Evolutionary conservation across 2,113 vertebrate species (phyloP).

Genomic region (Heteronetta atricapilla): DNA sequence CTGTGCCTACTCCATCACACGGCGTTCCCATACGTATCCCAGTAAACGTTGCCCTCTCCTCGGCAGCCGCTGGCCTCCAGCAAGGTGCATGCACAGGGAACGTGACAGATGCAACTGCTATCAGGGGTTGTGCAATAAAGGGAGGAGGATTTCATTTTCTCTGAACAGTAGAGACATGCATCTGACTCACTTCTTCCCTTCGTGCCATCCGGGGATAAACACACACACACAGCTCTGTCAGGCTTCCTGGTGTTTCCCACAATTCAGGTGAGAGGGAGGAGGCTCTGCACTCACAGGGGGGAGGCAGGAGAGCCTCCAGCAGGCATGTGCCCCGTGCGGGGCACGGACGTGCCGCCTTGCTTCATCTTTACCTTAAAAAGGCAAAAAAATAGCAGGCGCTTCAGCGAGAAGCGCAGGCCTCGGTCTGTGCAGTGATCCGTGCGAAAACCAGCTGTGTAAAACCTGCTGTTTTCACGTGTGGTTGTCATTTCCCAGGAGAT

Average conservation of each 20-base stretch:
- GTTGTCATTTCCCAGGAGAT: neutral
- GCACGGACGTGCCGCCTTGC: fast-evolving
- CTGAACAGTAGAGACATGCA: neutral
- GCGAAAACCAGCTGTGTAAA: neutral
- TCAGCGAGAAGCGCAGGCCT: neutral
- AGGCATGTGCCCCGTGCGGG: neutral
- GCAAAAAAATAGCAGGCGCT: neutral
- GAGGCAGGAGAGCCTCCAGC: neutral
- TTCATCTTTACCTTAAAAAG: conserved; percentile 23
- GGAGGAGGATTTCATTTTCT: neutral
- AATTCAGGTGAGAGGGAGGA: conserved; percentile 54
- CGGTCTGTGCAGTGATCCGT: fast-evolving
- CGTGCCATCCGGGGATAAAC: neutral
- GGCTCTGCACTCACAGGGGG: neutral
- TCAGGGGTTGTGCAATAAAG: neutral
- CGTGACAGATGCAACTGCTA: neutral
- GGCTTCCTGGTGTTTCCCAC: neutral
- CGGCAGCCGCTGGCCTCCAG: neutral
- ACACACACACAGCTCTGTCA: neutral
- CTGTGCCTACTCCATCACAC: neutral
- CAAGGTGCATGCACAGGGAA: neutral
- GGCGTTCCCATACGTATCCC: fast-evolving
- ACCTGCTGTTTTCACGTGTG: neutral
- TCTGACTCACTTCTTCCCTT: conserved; percentile 31
- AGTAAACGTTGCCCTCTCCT: neutral